Evolutionary conservation across 1,140 invertebrate species (phyloP), one percentile per base, ranked within the genome.

Genomic region (Listronotus oregonensis): DNA sequence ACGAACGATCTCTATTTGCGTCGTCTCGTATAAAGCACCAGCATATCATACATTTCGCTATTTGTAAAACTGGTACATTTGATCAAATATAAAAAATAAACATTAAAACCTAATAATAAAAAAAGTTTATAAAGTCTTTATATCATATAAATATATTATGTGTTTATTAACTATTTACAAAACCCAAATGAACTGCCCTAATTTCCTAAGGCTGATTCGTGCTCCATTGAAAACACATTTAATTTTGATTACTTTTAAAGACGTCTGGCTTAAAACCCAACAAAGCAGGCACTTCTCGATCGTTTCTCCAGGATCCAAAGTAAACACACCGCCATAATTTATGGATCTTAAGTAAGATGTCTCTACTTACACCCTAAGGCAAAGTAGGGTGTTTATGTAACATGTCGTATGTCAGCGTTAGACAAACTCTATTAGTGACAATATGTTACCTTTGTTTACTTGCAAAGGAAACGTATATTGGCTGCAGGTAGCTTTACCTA

Each of bases 361-460:
- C 64, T 65, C 59, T 27, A 34, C 15, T 18, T 7, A 18, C n/a
- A 69, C 59, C 67, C 58, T 49, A 31, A 65, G 54, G 66, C 62
- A n/a, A n/a, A 54, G 11, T 27, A 15, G 46, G 64, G 47, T 71
- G 69, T 73, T 75, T 75, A 66, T 69, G 46, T 68, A 73, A 71
- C 70, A 74, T 75, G 74, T 74, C 72, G 73, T 68, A 74, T 74
- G 74, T 75, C 74, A 75, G 68, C 67, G 66, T 71, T 61, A 50
- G 70, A 49, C 73, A 74, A 75, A 75, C 74, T 75, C 73, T 74
- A 75, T 75, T 75, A 75, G 74, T 68, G 68, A 75, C 74, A 74
- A 74, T 68, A 74, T 71, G 68, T 74, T 65, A 69, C 69, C 65
- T 69, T 56, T 72, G 69, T 75, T 75, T 73, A 69, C 70, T 59